Conservation (phyloP, 2,888 invertebrate genomes). For the Amblyteles armatorius region DNA sequence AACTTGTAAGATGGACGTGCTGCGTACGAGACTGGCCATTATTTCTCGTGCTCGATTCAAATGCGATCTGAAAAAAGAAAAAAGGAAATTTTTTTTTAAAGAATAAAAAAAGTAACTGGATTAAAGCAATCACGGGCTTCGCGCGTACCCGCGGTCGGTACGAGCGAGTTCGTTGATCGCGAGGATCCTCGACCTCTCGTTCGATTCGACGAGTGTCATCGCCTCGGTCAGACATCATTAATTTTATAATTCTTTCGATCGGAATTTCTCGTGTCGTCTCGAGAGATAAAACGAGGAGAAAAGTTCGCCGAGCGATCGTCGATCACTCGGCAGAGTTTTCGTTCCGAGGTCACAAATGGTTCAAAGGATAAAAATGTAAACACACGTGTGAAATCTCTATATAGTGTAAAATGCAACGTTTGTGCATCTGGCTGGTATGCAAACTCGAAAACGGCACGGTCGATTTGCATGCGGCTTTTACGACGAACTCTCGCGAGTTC, state of each 20-base stretch:
- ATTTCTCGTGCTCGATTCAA: not conserved
- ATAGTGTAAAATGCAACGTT: not conserved
- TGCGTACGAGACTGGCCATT: not conserved
- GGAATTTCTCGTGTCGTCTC: not conserved
- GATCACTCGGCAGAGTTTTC: not conserved
- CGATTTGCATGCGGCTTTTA: not conserved
- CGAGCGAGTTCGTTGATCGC: constrained; percentile 34
- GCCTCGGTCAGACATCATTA: constrained; percentile 13
- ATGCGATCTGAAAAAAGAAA: not conserved
- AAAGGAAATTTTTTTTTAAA: no score
- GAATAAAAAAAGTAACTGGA: not conserved
- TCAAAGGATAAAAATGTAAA: not conserved
- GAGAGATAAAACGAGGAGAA: not conserved
- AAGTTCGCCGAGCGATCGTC: not conserved
- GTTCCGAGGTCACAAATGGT: not conserved
- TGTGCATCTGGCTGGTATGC: not conserved
- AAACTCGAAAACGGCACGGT: not conserved
- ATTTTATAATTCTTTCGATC: constrained; percentile 16
- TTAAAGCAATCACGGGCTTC: not conserved
- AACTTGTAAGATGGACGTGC: not conserved
- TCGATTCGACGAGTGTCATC: not conserved
- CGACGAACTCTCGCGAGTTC: not conserved
- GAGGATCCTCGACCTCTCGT: constrained; percentile 4
- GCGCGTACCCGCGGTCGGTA: not conserved
- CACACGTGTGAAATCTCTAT: not conserved